These are phyloP conservation scores for Halictus quadricinctus DNA, from an alignment of 2,888 invertebrate species.

Conservation along the genomic window DNA sequence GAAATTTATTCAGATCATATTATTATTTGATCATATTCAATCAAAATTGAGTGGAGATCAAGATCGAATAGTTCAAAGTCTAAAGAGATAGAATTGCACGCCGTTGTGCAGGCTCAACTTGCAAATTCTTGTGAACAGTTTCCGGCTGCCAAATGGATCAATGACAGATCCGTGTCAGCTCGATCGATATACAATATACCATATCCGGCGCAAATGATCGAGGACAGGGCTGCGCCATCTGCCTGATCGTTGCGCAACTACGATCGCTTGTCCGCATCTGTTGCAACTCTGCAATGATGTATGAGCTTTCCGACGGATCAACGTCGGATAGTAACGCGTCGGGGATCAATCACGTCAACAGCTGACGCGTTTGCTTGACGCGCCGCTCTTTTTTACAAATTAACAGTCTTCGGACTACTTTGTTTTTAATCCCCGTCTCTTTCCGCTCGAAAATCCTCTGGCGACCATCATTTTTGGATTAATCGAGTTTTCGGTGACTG, in stretches of 20 bases:
- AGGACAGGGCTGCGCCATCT: slow-evolving; percentile 35
- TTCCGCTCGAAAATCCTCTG: neutral
- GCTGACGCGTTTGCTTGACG: neutral
- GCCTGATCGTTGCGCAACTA: slow-evolving; percentile 23
- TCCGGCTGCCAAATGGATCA: neutral
- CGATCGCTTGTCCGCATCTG: slow-evolving; percentile 14
- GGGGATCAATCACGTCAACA: slow-evolving; percentile 17
- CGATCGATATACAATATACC: slow-evolving; percentile 22
- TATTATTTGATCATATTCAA: too few relatives aligned
- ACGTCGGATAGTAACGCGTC: neutral
- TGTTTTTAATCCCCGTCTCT: too few relatives aligned
- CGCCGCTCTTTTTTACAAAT: neutral
- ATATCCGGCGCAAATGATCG: slow-evolving; percentile 31
- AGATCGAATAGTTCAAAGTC: too few relatives aligned
- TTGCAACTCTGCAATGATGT: slow-evolving; percentile 19
- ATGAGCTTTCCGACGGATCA: slow-evolving; percentile 1
- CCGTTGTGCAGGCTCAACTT: neutral
- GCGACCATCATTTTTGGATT: neutral
- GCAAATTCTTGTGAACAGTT: neutral
- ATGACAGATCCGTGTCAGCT: neutral
- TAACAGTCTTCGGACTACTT: neutral
- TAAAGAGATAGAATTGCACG: neutral
- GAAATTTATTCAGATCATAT: too few relatives aligned
- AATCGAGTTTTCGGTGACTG: neutral
- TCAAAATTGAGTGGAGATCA: too few relatives aligned